These are phyloP conservation scores for Alcedo quadribrachys DNA, from an alignment of 2,797 vertebrate genomes.

Conservation along the genomic window DNA sequence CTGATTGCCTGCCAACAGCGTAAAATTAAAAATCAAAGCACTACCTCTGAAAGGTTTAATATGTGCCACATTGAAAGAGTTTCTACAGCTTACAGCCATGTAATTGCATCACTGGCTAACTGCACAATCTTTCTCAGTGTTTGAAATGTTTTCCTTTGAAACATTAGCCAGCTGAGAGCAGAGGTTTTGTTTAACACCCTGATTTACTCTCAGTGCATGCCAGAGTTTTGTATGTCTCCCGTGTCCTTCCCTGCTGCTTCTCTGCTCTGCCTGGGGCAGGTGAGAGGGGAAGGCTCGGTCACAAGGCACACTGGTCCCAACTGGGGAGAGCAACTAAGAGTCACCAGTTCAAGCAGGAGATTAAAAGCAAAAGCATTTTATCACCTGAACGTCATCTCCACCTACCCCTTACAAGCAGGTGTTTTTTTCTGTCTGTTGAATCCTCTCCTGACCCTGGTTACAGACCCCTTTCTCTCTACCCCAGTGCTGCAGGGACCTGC, in stretches of 20 bases:
- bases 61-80: slow-evolving; percentile 69
- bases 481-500: neutral
- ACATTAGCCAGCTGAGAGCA: slow-evolving; percentile 61
- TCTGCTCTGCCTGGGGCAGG: neutral
- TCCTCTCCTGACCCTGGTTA: fast-evolving
- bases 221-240: neutral
- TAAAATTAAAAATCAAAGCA: slow-evolving; percentile 84
- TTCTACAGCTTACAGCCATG: slow-evolving; percentile 75
- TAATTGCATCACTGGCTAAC: slow-evolving; percentile 72
- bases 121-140: slow-evolving; percentile 57
- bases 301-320: fast-evolving
- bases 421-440: neutral
- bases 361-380: neutral
- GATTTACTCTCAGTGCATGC: neutral
- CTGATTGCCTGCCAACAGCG: slow-evolving; percentile 80
- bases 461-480: neutral
- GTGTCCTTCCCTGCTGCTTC: neutral
- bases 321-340: neutral
- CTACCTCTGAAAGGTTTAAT: slow-evolving; percentile 80
- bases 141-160: slow-evolving; percentile 77
- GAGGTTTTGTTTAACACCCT: slow-evolving; percentile 57
- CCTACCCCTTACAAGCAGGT: neutral
- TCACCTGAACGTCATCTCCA: neutral
- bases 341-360: neutral
- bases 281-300: neutral